Conservation (phyloP, 2,888 invertebrate species). For the Baronia brevicornis region DNA sequence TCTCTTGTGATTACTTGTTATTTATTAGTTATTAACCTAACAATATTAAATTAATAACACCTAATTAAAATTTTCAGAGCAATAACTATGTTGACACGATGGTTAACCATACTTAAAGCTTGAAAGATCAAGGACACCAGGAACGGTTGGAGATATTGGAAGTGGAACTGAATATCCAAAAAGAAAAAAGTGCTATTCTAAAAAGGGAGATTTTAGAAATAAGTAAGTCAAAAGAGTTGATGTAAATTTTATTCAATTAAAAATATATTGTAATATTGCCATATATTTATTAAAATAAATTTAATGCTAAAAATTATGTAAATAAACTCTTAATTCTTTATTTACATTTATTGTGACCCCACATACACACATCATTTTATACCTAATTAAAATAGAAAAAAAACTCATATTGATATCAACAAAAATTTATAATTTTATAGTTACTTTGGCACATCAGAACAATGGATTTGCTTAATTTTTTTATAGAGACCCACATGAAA, state of each 20-base stretch:
- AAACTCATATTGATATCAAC: no score
- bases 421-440: no score
- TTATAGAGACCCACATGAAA: no score
- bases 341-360: no score
- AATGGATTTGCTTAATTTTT: no score
- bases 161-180: not conserved
- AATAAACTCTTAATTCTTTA: no score
- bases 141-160: not conserved
- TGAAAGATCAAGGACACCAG: conserved; percentile 1
- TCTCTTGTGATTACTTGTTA: conserved; percentile 1
- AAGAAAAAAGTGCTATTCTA: conserved; percentile 1
- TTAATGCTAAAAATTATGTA: no score
- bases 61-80: conserved; percentile 1
- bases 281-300: not conserved
- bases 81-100: conserved; percentile 1
- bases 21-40: not conserved
- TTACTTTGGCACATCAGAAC: no score
- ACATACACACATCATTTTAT: no score
- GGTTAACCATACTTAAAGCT: not conserved
- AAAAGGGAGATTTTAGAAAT: conserved; percentile 1
- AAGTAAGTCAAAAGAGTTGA: not conserved
- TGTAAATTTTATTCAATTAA: conserved; percentile 1
- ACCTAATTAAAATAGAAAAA: no score
- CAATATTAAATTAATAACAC: not conserved
- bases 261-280: not conserved